A percentile compares a stretch with the other conserved stretches of the same genome.
Conservation (phyloP, 1,140 invertebrate species). For the Monomorium pharaonis region DNA sequence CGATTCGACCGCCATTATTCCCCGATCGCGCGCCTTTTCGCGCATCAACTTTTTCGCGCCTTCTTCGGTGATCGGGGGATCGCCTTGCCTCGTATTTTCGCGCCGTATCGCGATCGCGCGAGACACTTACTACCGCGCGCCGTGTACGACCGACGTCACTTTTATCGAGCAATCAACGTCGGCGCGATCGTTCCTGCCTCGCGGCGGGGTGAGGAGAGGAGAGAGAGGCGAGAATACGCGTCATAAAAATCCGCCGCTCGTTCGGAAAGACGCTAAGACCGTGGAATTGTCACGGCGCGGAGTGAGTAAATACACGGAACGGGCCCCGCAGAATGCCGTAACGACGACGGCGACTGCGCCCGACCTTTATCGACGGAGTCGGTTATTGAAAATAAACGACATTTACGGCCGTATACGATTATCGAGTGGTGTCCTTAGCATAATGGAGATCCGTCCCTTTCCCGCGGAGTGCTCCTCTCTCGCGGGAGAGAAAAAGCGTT, state of each 20-base stretch:
- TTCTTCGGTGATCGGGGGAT: no score
- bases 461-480: background rate
- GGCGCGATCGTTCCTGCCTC: conserved; percentile 3
- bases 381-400: conserved; percentile 53
- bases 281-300: conserved; percentile 31
- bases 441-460: background rate
- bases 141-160: conserved; percentile 45
- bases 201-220: background rate
- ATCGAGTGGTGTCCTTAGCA: conserved; percentile 20
- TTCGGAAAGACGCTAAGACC: conserved; percentile 22
- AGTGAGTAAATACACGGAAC: conserved; percentile 52
- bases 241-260: conserved; percentile 49
- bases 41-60: conserved; percentile 46
- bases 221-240: background rate
- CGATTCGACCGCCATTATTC: conserved; percentile 43
- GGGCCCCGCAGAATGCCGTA: conserved; percentile 20
- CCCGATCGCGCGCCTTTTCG: conserved; percentile 52
- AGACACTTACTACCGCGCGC: conserved; percentile 41
- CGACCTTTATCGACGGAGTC: conserved; percentile 36
- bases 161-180: conserved; percentile 56
- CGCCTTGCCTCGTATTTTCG: conserved; percentile 43
- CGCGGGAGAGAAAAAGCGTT: background rate
- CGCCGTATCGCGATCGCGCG: conserved; percentile 55
- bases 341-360: background rate
- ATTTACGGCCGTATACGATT: conserved; percentile 27